These are phyloP conservation scores for Corydoras maculifer DNA, from an alignment of 2,113 vertebrate species.

Conservation along the genomic window DNA sequence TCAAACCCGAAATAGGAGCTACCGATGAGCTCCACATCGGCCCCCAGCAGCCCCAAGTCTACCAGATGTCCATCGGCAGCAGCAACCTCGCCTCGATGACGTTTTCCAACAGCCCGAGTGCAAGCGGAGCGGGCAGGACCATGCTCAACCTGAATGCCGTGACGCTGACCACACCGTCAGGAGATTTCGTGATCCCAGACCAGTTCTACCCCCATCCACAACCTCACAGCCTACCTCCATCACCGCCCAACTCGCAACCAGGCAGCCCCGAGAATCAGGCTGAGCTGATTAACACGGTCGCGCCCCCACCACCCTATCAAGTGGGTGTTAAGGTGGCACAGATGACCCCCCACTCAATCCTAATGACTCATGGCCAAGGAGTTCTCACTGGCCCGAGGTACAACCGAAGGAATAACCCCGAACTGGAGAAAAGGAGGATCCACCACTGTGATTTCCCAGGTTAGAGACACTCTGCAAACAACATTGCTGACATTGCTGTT, in stretches of 20 bases:
- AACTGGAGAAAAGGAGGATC: slow-evolving; percentile 86
- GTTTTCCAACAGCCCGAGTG: slow-evolving; percentile 56
- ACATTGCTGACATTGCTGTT: not conserved
- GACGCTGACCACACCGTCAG: slow-evolving; percentile 59
- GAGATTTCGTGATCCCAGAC: slow-evolving; percentile 54
- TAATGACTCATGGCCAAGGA: slow-evolving; percentile 71
- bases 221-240: slow-evolving; percentile 78
- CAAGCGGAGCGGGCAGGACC: slow-evolving; percentile 57
- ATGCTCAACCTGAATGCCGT: slow-evolving; percentile 68
- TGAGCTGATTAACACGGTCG: slow-evolving; percentile 65
- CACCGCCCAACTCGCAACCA: slow-evolving; percentile 85
- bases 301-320: slow-evolving; percentile 69
- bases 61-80: slow-evolving; percentile 70
- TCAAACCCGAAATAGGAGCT: slow-evolving; percentile 74
- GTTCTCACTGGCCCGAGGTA: slow-evolving; percentile 76
- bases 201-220: slow-evolving; percentile 61
- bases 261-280: slow-evolving; percentile 79
- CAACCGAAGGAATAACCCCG: slow-evolving; percentile 84
- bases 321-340: slow-evolving; percentile 66
- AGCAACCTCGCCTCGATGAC: slow-evolving; percentile 64
- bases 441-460: slow-evolving; percentile 84
- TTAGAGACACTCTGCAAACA: slow-evolving; percentile 36
- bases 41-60: slow-evolving; percentile 69
- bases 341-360: slow-evolving; percentile 58
- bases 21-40: slow-evolving; percentile 63